Evolutionary conservation across 2,797 vertebrate species (phyloP).

Genomic region (Heteromormyrus szaboi): DNA sequence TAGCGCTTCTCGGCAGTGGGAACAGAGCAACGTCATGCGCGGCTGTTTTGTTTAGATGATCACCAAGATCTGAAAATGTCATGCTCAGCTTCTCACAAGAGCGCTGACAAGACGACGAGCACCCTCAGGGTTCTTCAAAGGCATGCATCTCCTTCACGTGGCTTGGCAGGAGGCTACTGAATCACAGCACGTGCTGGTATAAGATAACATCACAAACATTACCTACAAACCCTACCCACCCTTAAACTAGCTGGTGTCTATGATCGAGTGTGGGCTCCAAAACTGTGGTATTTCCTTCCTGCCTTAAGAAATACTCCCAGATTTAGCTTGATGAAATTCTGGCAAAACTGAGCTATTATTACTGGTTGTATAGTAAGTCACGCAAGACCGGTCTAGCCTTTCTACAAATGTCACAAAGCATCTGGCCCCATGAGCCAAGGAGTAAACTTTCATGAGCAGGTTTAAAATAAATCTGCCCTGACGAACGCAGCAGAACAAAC

Average conservation of each 20-base stretch:
- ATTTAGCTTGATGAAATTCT: neutral
- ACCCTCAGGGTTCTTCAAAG: neutral
- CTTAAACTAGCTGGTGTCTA: neutral
- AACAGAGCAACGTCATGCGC: neutral
- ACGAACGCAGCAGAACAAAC: constrained; percentile 8
- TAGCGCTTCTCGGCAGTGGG: neutral
- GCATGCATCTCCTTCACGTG: neutral
- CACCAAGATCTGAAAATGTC: neutral
- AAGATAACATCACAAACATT: neutral
- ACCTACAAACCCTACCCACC: neutral
- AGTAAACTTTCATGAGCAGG: constrained; percentile 14
- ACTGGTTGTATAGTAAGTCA: constrained; percentile 11
- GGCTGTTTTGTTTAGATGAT: neutral
- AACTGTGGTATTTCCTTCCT: neutral
- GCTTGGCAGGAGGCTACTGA: neutral
- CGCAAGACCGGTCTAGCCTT: neutral
- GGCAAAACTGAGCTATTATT: constrained; percentile 16
- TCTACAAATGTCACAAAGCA: neutral
- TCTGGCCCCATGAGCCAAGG: neutral
- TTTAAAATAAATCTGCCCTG: constrained; percentile 23
- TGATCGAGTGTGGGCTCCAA: neutral
- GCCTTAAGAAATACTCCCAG: neutral
- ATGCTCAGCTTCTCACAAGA: neutral
- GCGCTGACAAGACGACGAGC: no score
- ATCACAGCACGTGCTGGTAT: neutral